Base-by-base conservation (phyloP, 1,140 invertebrate genomes). In the Uloborus diversus region DNA sequence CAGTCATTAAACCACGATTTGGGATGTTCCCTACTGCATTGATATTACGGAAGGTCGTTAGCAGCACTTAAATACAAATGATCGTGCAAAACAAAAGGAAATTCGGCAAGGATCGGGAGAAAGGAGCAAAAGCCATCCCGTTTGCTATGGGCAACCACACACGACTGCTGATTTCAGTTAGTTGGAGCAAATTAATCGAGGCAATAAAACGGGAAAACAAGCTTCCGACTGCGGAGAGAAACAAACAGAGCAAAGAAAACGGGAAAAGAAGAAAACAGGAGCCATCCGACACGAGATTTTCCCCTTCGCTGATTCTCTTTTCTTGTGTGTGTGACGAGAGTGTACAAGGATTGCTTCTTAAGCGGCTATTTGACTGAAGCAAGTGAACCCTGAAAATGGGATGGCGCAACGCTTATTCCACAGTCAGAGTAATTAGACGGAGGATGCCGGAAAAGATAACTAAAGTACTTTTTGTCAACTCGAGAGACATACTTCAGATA, bases 181-280 rank as follows among this genome's bases (percentile, higher is more conserved):
- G 62, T 65, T 47, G 33, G 47, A 47, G 5, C 62, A 65, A 65
- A 65, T 65, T 65, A 65, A 65, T 65, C 62, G 62, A 65, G 62
- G 33, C 62, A 65, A 65, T 65, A 65, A 65, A 65, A 65, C 62
- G 35, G 7, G 35, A 27, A n/a, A 47, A 42, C 62, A 65, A 65
- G 61, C 37, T 64, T 37, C 62, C 14, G 32, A 42, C 37, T 42
- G 7, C 37, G 37, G 17, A 30, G 35, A 47, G 23, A 47, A 42
- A 65, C 33, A 65, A 47, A 37, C n/a, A 65, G 62, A n/a, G 11
- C 11, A 5, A 20, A n/a, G n/a, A 65, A 65, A 51, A 51, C 5
- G 4, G 47, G 35, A 65, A 65, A 64, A 32, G 61, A 64, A 33
- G 20, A 64, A 33, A 17, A 17, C 61, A 64, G n/a, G n/a, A 65